These are phyloP conservation scores for Lycocorax pyrrhopterus DNA, from an alignment of 2,113 vertebrate genomes.

Conservation along the genomic window DNA sequence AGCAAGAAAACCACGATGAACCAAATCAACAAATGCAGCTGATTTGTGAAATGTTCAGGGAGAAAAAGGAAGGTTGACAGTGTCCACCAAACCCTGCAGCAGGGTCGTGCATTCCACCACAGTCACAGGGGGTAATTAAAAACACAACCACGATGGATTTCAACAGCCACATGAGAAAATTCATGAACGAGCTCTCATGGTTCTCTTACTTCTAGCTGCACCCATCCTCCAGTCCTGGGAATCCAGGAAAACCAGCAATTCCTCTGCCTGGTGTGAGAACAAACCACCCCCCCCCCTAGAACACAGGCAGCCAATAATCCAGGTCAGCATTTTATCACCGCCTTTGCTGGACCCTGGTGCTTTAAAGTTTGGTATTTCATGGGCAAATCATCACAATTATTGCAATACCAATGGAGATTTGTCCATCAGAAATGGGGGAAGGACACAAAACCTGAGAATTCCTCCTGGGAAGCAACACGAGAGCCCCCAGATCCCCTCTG, in stretches of 20 bases:
- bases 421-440: neutral
- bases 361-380: neutral
- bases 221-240: neutral
- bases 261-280: neutral
- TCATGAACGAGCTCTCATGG: accelerated
- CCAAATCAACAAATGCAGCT: neutral
- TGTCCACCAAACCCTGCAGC: neutral
- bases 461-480: neutral
- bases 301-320: neutral
- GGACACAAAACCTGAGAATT: neutral
- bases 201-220: neutral
- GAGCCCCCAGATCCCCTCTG: neutral
- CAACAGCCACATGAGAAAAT: neutral
- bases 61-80: neutral
- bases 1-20: neutral
- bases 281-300: neutral
- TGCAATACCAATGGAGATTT: neutral
- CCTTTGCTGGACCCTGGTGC: neutral
- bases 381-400: neutral
- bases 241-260: neutral
- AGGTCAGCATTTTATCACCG: accelerated
- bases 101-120: neutral
- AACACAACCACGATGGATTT: neutral
- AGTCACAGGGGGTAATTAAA: neutral
- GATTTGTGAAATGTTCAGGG: neutral